Percentiles rank a stretch among this genome's conserved stretches.
Evolutionary conservation across 1,140 invertebrate species (phyloP).

Genomic region (Ephestia elutella): DNA sequence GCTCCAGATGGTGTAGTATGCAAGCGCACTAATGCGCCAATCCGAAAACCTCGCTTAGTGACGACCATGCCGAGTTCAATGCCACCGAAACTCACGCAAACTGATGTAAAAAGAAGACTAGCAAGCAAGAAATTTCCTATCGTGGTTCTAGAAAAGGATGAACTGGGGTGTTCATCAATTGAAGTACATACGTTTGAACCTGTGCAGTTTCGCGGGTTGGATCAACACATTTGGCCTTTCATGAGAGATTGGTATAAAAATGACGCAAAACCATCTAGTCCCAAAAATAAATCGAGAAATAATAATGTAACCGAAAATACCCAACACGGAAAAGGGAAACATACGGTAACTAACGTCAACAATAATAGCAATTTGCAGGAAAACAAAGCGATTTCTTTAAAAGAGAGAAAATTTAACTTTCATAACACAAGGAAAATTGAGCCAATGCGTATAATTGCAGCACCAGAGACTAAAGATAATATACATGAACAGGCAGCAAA

Average conservation of each 20-base stretch:
- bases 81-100: conserved; percentile 37
- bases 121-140: conserved; percentile 44
- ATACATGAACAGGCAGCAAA: conserved; percentile 17
- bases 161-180: conserved; percentile 35
- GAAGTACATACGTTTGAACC: conserved; percentile 31
- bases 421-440: conserved; percentile 12
- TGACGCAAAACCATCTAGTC: neutral
- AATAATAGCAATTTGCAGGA: neutral
- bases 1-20: conserved; percentile 13
- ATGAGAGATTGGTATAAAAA: conserved; percentile 41
- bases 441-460: conserved; percentile 2
- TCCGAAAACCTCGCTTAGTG: conserved; percentile 27
- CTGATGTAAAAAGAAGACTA: conserved; percentile 45
- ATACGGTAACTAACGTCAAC: neutral
- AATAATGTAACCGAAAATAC: neutral
- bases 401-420: neutral
- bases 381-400: conserved; percentile 6
- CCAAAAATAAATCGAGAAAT: neutral
- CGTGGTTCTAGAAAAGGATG: conserved; percentile 46
- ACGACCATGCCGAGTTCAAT: conserved; percentile 26
- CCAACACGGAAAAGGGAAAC: neutral
- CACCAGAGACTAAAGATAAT: neutral
- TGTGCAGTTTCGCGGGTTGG: conserved; percentile 45
- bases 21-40: conserved; percentile 14
- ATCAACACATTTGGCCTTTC: conserved; percentile 54